Percentiles rank a stretch among this genome's conserved stretches.
Conservation (phyloP, 2,113 vertebrate genomes). For the Varanus komodoensis region DNA sequence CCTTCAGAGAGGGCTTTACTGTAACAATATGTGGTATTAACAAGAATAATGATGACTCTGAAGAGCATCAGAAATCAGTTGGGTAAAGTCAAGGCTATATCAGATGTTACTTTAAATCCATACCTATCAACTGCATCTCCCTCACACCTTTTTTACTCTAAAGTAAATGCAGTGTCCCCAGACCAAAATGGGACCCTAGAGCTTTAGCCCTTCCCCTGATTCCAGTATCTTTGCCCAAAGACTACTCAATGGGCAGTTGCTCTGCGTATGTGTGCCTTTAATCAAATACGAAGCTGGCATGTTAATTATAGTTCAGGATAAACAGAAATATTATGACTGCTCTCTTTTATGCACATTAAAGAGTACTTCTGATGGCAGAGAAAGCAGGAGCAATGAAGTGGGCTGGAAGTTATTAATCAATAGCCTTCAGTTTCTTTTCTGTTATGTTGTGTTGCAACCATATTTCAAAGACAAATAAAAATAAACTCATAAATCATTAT, state of each 20-base stretch:
- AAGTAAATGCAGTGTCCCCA: too few species aligned
- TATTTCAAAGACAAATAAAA: neutral
- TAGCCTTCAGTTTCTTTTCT: neutral
- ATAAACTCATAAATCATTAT: conserved; percentile 1
- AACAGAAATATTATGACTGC: neutral
- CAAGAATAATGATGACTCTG: neutral
- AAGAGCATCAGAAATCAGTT: neutral
- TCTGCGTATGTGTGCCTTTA: neutral
- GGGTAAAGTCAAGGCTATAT: neutral
- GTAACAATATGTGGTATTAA: neutral
- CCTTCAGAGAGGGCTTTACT: neutral
- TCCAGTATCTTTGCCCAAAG: too few species aligned
- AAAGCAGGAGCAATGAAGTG: neutral
- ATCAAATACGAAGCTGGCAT: neutral
- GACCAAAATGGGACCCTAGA: too few species aligned
- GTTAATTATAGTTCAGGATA: neutral
- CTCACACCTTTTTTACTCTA: too few species aligned
- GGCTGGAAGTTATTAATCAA: neutral
- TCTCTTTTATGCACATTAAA: neutral
- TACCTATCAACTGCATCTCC: too few species aligned
- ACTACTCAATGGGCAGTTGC: neutral
- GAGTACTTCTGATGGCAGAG: neutral
- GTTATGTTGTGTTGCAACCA: neutral
- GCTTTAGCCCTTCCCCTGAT: neutral
- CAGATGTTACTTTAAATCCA: too few species aligned